Conservation (phyloP, 2,888 invertebrate species). For the Ormyrus thymus region DNA sequence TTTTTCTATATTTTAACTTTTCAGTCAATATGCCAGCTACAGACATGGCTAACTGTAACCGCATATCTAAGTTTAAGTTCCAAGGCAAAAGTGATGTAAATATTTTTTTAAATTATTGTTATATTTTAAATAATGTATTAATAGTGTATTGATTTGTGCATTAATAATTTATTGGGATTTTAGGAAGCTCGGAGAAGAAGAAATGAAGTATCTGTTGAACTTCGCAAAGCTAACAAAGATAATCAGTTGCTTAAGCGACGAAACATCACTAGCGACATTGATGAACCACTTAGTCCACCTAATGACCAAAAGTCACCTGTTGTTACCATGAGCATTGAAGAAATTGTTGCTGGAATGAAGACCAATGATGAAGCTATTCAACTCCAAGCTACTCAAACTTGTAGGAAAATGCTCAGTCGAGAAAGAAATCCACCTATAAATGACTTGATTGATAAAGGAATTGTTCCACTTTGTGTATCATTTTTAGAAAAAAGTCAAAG, state of each 20-base stretch:
- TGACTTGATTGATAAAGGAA: slow-evolving; percentile 87
- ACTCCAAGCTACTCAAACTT: slow-evolving; percentile 86
- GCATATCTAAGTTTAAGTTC: slow-evolving; percentile 86
- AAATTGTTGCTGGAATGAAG: slow-evolving; percentile 85
- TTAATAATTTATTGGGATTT: not conserved
- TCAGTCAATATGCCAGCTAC: slow-evolving; percentile 77
- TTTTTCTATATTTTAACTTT: not conserved
- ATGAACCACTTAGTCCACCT: slow-evolving; percentile 75
- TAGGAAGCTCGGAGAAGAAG: slow-evolving; percentile 93
- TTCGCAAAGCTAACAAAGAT: slow-evolving; percentile 95
- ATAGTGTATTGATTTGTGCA: slow-evolving; percentile 1
- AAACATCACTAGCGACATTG: slow-evolving; percentile 81
- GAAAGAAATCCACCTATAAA: slow-evolving; percentile 95
- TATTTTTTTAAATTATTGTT: slow-evolving; percentile 51
- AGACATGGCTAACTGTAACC: slow-evolving; percentile 78
- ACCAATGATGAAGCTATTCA: slow-evolving; percentile 80
- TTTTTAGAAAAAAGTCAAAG: slow-evolving; percentile 84
- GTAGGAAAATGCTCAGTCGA: slow-evolving; percentile 90
- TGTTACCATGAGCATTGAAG: slow-evolving; percentile 79
- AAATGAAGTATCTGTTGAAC: slow-evolving; percentile 90
- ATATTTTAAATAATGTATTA: slow-evolving; percentile 16
- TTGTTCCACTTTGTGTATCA: slow-evolving; percentile 88
- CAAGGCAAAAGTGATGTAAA: slow-evolving; percentile 86
- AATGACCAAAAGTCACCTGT: slow-evolving; percentile 73
- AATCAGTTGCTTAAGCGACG: slow-evolving; percentile 94